Evolutionary conservation across 2,113 vertebrate species (phyloP).

Genomic region (Archocentrus centrarchus): DNA sequence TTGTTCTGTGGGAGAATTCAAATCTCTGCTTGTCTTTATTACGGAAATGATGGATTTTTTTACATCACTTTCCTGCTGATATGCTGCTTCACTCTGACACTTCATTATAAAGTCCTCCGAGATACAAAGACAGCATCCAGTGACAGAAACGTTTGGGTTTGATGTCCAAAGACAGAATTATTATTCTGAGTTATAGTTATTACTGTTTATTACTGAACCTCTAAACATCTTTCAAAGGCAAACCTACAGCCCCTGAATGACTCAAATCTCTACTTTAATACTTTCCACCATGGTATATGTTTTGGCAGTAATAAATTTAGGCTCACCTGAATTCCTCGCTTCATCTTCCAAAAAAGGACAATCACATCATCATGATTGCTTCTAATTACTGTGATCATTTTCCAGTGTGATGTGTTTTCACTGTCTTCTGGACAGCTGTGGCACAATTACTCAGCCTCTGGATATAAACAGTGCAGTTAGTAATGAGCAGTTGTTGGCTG

Average conservation of each 20-base stretch:
- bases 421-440: background rate
- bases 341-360: background rate
- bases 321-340: background rate
- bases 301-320: background rate
- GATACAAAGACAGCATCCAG: background rate
- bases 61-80: background rate
- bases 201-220: background rate
- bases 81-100: background rate
- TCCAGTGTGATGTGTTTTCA: background rate
- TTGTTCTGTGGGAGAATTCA: background rate
- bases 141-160: background rate
- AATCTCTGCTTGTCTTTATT: background rate
- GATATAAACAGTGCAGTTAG: background rate
- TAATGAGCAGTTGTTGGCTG: background rate
- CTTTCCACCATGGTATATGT: fast-evolving
- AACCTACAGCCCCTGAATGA: background rate
- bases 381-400: background rate
- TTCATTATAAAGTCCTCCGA: background rate
- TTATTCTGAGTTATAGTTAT: background rate
- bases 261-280: background rate
- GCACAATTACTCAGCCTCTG: background rate
- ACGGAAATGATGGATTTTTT: background rate
- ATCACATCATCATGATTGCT: background rate
- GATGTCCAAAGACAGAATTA: background rate
- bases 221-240: background rate